A percentile compares a stretch with the other conserved stretches of the same genome.
phyloP scores from a whole-genome alignment of 2,797 vertebrate genomes.

The Crocidura indochinensis region DNA sequence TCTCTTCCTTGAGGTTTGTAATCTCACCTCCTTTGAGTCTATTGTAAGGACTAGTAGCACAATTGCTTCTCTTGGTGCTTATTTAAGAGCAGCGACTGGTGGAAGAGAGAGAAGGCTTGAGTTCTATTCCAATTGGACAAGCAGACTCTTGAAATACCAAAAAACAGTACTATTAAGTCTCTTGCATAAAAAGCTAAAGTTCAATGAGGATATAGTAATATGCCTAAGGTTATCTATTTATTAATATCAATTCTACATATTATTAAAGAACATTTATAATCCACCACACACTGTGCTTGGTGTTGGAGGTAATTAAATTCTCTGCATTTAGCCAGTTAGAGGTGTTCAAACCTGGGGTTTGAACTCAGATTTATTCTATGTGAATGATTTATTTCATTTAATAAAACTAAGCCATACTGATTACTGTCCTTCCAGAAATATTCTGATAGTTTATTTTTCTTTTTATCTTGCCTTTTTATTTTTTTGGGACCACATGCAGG shows the following conservation, averaged over 20 bases:
- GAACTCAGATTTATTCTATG: not conserved
- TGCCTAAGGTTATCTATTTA: not conserved
- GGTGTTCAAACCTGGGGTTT: not conserved
- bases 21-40: not conserved
- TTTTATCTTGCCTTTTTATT: too few species aligned
- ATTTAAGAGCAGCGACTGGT: not conserved
- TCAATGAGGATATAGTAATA: not conserved
- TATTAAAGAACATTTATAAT: not conserved
- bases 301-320: not conserved
- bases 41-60: not conserved
- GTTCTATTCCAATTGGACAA: not conserved
- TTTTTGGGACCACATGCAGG: too few species aligned
- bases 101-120: not conserved
- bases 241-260: not conserved
- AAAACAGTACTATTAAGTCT: not conserved
- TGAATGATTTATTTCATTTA: slow-evolving; percentile 11
- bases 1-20: not conserved
- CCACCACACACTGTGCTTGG: not conserved
- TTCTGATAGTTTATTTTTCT: not conserved
- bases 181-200: not conserved
- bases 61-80: not conserved
- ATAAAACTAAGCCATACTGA: not conserved
- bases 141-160: too few species aligned
- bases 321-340: slow-evolving; percentile 11
- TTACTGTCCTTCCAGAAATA: not conserved